Evolutionary conservation across 2,113 vertebrate species (phyloP).

Genomic region (Xiphias gladius): DNA sequence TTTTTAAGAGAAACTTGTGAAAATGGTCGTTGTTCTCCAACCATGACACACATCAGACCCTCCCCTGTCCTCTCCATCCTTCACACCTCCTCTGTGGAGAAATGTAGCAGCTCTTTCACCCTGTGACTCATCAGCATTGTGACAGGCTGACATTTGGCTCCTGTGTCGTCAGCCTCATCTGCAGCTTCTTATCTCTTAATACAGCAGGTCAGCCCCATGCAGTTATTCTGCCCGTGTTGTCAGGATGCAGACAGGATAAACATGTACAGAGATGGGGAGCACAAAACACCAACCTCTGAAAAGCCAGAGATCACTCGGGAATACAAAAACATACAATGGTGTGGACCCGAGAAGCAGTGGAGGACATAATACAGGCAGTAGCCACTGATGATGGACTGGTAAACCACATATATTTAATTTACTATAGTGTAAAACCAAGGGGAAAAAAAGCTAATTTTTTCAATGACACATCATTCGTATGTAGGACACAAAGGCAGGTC

Average conservation of each 20-base stretch:
- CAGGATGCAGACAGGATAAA: conserved; percentile 40
- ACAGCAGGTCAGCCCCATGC: conserved; percentile 22
- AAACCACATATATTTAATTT: too few species aligned
- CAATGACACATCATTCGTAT: too few species aligned
- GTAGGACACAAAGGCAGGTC: too few species aligned
- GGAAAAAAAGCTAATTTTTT: too few species aligned
- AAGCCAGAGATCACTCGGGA: background rate
- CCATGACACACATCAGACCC: background rate
- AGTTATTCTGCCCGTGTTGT: conserved; percentile 17
- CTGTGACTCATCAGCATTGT: conserved; percentile 35
- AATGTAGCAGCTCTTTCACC: conserved; percentile 48
- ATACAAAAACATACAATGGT: background rate
- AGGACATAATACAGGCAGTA: too few species aligned
- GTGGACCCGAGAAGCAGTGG: too few species aligned
- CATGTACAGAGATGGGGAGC: conserved; percentile 10
- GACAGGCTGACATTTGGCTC: conserved; percentile 64
- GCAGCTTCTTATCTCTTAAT: conserved; percentile 52
- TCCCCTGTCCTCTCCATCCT: background rate
- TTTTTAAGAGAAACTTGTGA: background rate
- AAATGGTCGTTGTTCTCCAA: background rate
- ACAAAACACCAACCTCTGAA: background rate
- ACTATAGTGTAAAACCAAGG: too few species aligned
- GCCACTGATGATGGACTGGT: background rate
- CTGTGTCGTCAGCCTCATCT: conserved; percentile 40
- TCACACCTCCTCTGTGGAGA: conserved; percentile 40